Evolutionary conservation across 2,797 vertebrate species (phyloP).

Genomic region (Enteromius afrohamiltoni): DNA sequence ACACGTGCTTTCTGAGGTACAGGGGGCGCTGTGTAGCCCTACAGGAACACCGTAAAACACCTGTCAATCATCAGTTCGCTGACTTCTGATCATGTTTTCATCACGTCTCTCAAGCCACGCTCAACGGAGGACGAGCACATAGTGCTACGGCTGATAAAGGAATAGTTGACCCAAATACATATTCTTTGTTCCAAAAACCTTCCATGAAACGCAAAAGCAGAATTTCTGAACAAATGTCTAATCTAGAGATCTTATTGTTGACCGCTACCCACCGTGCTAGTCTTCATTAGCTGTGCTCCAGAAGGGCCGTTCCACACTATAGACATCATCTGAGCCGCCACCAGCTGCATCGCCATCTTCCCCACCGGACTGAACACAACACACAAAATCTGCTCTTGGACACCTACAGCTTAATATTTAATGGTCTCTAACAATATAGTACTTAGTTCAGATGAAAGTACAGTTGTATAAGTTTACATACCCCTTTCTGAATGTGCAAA

Average conservation of each 20-base stretch:
- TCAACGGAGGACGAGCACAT: neutral
- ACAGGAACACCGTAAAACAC: slow-evolving; percentile 7
- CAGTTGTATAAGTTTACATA: too few species aligned
- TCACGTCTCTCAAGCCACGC: neutral
- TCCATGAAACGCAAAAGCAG: too few species aligned
- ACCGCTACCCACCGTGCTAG: slow-evolving; percentile 76
- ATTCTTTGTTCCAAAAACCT: neutral
- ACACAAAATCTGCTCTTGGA: neutral
- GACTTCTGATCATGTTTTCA: neutral
- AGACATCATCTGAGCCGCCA: slow-evolving; percentile 90
- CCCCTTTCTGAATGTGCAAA: too few species aligned
- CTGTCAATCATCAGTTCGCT: neutral
- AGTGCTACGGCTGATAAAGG: neutral
- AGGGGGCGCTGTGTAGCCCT: slow-evolving; percentile 68
- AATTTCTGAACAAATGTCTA: neutral
- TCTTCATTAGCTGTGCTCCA: slow-evolving; percentile 80
- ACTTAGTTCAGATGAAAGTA: neutral
- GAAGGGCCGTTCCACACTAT: slow-evolving; percentile 81
- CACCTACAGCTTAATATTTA: neutral
- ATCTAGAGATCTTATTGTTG: neutral
- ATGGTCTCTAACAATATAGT: neutral
- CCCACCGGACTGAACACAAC: slow-evolving; percentile 83
- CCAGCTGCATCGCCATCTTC: slow-evolving; percentile 93
- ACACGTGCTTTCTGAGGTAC: slow-evolving; percentile 78
- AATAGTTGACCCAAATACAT: neutral